Conservation (phyloP, 2,113 vertebrate species). For the Drymodes brunneopygia region DNA sequence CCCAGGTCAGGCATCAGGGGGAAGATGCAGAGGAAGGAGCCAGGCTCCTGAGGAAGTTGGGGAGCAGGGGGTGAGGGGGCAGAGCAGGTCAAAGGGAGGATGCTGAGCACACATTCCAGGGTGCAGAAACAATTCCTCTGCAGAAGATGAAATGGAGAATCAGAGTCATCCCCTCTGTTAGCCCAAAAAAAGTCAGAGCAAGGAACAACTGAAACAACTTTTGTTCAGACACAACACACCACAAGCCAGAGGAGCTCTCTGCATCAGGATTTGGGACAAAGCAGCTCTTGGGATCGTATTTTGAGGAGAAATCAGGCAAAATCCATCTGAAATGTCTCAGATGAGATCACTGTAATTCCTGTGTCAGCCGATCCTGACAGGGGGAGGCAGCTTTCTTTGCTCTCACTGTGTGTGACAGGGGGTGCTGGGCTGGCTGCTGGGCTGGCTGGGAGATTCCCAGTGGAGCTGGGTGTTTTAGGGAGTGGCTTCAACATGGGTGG, state of each 20-base stretch:
- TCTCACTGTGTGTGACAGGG: not conserved
- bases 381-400: not conserved
- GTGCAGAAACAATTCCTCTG: not conserved
- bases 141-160: not conserved
- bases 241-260: not conserved
- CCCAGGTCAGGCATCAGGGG: not conserved
- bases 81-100: not conserved
- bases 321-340: not conserved
- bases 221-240: not conserved
- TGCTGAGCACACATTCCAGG: not conserved
- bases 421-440: not conserved
- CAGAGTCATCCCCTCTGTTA: not conserved
- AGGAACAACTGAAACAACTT: not conserved
- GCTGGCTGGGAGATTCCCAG: fast-evolving
- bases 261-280: not conserved
- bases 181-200: not conserved
- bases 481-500: not conserved
- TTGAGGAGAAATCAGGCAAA: not conserved
- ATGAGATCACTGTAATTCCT: not conserved
- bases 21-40: not conserved
- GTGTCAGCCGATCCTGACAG: not conserved
- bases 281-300: not conserved
- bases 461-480: not conserved
- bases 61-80: not conserved
- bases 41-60: fast-evolving